phyloP scores from a whole-genome alignment of 1,140 invertebrate species.

The Apolygus lucorum region DNA sequence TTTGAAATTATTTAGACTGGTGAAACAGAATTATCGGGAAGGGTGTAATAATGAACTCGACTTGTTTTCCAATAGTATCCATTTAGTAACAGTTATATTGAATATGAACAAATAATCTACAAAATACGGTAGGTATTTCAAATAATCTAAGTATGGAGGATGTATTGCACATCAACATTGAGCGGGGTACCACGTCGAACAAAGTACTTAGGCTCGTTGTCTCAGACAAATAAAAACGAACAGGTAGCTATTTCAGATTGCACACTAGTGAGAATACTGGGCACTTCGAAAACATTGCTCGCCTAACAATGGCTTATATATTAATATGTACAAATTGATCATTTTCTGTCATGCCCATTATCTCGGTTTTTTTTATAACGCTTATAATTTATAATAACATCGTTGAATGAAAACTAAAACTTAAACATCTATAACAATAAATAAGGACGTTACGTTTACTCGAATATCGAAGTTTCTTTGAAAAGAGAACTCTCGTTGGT shows the following conservation, averaged over 20 bases:
- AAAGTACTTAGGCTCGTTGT: slow-evolving; percentile 5
- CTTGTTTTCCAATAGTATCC: not conserved
- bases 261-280: slow-evolving; percentile 6
- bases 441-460: not conserved
- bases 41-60: no score
- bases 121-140: slow-evolving; percentile 23
- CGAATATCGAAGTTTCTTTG: not conserved
- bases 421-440: not conserved
- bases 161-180: slow-evolving; percentile 27
- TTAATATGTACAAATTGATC: not conserved
- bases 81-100: slow-evolving; percentile 33
- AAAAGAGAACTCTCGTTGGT: no score
- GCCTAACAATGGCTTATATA: not conserved
- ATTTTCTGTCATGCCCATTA: not conserved
- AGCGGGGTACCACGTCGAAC: slow-evolving; percentile 10
- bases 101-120: slow-evolving; percentile 33
- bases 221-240: slow-evolving; percentile 19
- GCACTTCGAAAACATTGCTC: not conserved
- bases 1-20: no score
- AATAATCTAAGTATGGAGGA: slow-evolving; percentile 22
- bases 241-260: slow-evolving; percentile 11
- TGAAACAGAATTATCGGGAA: no score
- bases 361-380: slow-evolving; percentile 13
- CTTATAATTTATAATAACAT: not conserved
- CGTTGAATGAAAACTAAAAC: not conserved